A percentile compares a stretch with the other conserved stretches of the same genome.
Conservation (phyloP, 2,113 vertebrate genomes). For the Solea senegalensis region DNA sequence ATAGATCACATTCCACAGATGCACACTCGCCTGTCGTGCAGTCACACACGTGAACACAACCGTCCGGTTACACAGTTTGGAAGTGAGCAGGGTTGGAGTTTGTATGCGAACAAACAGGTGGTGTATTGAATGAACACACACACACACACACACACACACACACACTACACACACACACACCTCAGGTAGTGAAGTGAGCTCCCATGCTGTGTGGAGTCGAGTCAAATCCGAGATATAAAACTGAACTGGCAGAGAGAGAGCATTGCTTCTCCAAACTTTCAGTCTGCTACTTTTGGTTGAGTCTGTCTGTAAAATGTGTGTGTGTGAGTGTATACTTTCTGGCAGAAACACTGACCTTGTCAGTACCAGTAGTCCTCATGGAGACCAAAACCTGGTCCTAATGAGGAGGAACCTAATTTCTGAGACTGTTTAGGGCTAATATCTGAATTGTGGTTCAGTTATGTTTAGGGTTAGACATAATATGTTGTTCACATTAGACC, state of each 20-base stretch:
- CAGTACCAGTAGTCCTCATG: no score
- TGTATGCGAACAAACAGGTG: constrained; percentile 69
- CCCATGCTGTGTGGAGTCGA: constrained; percentile 73
- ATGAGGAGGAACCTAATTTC: no score
- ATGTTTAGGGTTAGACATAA: no score
- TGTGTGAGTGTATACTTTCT: constrained; percentile 1
- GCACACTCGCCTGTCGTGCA: constrained; percentile 11
- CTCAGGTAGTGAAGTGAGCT: constrained; percentile 69
- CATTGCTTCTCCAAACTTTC: constrained; percentile 48
- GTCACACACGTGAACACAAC: neutral
- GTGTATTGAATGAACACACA: constrained; percentile 56
- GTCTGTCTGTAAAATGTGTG: constrained; percentile 14
- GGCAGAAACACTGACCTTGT: no score
- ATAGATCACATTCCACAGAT: constrained; percentile 30
- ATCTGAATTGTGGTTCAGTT: no score
- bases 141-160: constrained; percentile 25
- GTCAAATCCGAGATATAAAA: constrained; percentile 77
- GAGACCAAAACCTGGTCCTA: no score
- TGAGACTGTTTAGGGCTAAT: no score
- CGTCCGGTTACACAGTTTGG: constrained; percentile 34
- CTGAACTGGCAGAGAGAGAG: constrained; percentile 69
- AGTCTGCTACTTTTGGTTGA: constrained; percentile 44
- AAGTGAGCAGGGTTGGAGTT: constrained; percentile 58
- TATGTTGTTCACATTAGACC: no score
- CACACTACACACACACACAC: constrained; percentile 24